Evolutionary conservation across 2,888 invertebrate species (phyloP).

Genomic region (Drosophila testacea): DNA sequence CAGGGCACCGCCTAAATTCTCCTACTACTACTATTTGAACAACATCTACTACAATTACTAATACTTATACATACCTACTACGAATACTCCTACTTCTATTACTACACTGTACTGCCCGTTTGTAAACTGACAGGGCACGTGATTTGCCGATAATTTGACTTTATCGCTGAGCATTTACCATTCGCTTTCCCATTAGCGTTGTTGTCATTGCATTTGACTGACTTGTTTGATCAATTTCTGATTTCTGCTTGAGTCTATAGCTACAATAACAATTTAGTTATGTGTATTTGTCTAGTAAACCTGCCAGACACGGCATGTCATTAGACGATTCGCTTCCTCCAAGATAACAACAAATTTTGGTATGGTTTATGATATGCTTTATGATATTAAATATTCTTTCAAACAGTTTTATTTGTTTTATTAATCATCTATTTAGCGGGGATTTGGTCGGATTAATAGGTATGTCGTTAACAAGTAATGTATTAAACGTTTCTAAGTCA

Average conservation of each 20-base stretch:
- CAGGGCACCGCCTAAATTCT: neutral
- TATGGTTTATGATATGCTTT: neutral
- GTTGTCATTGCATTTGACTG: conserved; percentile 75
- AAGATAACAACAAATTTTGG: neutral
- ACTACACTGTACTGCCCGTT: conserved; percentile 8
- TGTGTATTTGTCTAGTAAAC: conserved; percentile 18
- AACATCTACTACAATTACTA: conserved; percentile 1
- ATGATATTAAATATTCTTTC: neutral
- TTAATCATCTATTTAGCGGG: neutral
- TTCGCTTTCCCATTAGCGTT: conserved; percentile 38
- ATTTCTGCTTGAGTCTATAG: conserved; percentile 48
- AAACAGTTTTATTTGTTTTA: neutral
- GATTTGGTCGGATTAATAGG: neutral
- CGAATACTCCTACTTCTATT: neutral
- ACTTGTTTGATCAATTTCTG: conserved; percentile 76
- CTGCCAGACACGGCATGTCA: conserved; percentile 36
- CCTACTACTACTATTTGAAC: neutral
- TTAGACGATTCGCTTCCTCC: conserved; percentile 18
- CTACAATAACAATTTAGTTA: conserved; percentile 29
- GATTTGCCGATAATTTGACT: conserved; percentile 40
- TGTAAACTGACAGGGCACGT: conserved; percentile 15
- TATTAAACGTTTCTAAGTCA: neutral
- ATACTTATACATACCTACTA: neutral
- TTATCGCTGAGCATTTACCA: conserved; percentile 32
- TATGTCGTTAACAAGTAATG: neutral